A percentile compares a stretch with the other conserved stretches of the same genome.
Conservation (phyloP, 1,140 invertebrate genomes). For the Dendroctonus valens region DNA sequence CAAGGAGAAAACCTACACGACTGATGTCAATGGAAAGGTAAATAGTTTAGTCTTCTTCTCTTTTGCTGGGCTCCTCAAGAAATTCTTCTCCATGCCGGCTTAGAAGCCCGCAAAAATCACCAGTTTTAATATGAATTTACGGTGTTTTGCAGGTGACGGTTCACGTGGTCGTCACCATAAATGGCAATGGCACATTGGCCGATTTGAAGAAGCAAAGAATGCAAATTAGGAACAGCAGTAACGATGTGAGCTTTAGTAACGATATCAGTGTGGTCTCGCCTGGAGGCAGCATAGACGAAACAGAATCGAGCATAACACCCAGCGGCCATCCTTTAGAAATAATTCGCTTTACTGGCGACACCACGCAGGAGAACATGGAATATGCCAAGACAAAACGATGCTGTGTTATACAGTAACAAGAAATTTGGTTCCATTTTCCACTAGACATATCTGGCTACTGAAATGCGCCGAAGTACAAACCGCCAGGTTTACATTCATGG, state of each 20-base stretch:
- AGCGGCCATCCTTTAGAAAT: slow-evolving; percentile 48
- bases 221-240: slow-evolving; percentile 68
- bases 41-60: neutral
- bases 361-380: slow-evolving; percentile 64
- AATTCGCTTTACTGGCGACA: slow-evolving; percentile 64
- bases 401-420: slow-evolving; percentile 52
- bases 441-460: too few species aligned
- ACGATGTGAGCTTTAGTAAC: slow-evolving; percentile 51
- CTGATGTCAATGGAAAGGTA: slow-evolving; percentile 76
- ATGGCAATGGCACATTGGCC: slow-evolving; percentile 67
- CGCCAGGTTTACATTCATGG: too few species aligned
- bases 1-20: slow-evolving; percentile 76
- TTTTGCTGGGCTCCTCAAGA: neutral
- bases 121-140: neutral
- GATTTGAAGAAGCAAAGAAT: slow-evolving; percentile 88
- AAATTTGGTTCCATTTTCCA: neutral
- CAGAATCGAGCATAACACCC: slow-evolving; percentile 46
- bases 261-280: slow-evolving; percentile 48
- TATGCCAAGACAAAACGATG: slow-evolving; percentile 63
- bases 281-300: slow-evolving; percentile 52
- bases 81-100: neutral
- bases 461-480: too few species aligned
- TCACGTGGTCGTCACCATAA: slow-evolving; percentile 70
- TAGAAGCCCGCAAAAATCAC: neutral
- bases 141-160: slow-evolving; percentile 62